These are phyloP conservation scores for Lycophotia porphyrea DNA, from an alignment of 2,888 invertebrate species.

Conservation along the genomic window DNA sequence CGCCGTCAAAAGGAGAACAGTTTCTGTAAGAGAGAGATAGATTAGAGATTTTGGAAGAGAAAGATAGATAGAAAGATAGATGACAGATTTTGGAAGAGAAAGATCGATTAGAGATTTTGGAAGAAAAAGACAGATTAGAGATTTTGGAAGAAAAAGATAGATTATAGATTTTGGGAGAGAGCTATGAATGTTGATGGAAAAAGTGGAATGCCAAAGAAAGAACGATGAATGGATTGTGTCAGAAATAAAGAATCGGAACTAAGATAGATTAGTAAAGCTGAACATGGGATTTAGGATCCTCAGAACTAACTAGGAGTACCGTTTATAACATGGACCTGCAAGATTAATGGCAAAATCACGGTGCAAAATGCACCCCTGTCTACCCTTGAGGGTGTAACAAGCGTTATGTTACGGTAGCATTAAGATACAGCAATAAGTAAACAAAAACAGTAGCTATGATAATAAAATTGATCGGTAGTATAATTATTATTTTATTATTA, in stretches of 20 bases:
- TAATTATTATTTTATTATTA: neutral
- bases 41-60: neutral
- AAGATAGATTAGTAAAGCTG: neutral
- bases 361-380: neutral
- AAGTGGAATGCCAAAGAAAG: neutral
- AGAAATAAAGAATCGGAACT: neutral
- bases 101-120: neutral
- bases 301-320: neutral
- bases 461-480: neutral
- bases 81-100: neutral
- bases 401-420: neutral
- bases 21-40: conserved; percentile 64
- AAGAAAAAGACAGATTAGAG: neutral
- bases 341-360: neutral
- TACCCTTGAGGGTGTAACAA: neutral
- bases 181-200: neutral
- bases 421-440: neutral
- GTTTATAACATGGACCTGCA: neutral
- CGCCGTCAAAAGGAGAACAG: conserved; percentile 68
- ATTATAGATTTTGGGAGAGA: neutral
- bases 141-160: neutral
- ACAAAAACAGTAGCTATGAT: neutral
- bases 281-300: neutral
- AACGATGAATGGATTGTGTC: neutral
- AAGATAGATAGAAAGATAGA: no score